Conservation (phyloP, 2,113 vertebrate genomes). For the Rhinopomastus cyanomelas region DNA sequence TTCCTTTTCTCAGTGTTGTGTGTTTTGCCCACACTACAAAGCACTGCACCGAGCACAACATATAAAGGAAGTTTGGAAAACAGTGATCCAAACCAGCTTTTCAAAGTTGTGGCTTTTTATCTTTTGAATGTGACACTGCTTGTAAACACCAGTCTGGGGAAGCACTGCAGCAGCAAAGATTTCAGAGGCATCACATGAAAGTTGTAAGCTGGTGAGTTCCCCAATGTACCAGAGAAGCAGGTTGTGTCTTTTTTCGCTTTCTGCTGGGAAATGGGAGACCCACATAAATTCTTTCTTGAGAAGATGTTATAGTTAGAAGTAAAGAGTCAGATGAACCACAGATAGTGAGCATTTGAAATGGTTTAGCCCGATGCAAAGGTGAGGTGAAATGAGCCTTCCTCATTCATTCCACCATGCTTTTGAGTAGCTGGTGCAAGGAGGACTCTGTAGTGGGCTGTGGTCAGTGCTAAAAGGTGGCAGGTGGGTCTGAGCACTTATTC, state of each 20-base stretch:
- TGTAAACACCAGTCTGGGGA: neutral
- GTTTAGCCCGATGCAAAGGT: neutral
- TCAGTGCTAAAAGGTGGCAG: neutral
- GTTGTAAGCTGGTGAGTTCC: neutral
- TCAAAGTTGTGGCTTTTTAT: neutral
- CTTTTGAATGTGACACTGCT: neutral
- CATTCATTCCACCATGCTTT: neutral
- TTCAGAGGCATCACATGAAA: neutral
- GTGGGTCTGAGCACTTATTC: neutral
- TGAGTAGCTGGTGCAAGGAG: neutral
- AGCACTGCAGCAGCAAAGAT: neutral
- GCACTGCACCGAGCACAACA: neutral
- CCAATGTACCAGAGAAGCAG: fast-evolving
- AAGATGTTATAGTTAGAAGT: neutral
- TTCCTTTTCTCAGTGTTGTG: neutral
- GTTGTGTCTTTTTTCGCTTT: neutral
- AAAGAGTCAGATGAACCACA: neutral
- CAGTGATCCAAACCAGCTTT: neutral
- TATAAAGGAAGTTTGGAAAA: constrained; percentile 8
- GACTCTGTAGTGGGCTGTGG: neutral
- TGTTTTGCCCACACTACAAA: constrained; percentile 2
- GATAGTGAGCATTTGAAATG: neutral
- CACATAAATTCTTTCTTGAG: neutral
- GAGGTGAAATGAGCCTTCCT: neutral
- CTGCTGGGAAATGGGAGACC: neutral